These are phyloP conservation scores for Lipotes vexillifer DNA, from an alignment of 2,113 vertebrate species.

Conservation along the genomic window DNA sequence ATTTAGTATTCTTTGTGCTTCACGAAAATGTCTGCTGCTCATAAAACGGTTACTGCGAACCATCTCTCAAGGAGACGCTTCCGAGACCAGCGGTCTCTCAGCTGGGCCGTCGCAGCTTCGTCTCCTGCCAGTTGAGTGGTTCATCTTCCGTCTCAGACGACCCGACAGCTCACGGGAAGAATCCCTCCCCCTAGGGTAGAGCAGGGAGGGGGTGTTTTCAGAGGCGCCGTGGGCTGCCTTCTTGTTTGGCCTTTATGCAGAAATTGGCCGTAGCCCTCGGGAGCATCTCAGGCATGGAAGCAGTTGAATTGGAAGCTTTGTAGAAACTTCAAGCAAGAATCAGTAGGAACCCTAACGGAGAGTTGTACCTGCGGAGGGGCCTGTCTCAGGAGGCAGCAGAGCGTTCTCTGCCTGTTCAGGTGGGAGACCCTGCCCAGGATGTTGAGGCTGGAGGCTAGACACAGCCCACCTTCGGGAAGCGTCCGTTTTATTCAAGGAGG, in stretches of 20 bases:
- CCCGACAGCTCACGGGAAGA: not conserved
- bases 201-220: not conserved
- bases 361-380: too few species aligned
- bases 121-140: not conserved
- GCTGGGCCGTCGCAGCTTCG: not conserved
- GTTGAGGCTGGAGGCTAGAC: not conserved
- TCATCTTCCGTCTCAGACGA: not conserved
- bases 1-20: not conserved
- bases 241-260: not conserved
- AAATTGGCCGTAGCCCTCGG: not conserved
- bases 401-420: not conserved
- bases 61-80: fast-evolving
- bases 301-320: not conserved
- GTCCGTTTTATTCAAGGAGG: not conserved
- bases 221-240: too few species aligned
- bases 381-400: not conserved
- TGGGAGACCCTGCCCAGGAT: not conserved
- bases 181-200: not conserved
- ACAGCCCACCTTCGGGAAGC: too few species aligned
- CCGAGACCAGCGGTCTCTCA: too few species aligned
- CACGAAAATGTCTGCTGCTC: not conserved
- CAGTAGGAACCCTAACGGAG: not conserved
- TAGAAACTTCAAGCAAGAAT: not conserved
- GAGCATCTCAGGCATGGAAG: too few species aligned
- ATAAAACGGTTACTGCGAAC: not conserved